Conservation (phyloP, 2,113 vertebrate genomes). For the Tetrao urogallus region DNA sequence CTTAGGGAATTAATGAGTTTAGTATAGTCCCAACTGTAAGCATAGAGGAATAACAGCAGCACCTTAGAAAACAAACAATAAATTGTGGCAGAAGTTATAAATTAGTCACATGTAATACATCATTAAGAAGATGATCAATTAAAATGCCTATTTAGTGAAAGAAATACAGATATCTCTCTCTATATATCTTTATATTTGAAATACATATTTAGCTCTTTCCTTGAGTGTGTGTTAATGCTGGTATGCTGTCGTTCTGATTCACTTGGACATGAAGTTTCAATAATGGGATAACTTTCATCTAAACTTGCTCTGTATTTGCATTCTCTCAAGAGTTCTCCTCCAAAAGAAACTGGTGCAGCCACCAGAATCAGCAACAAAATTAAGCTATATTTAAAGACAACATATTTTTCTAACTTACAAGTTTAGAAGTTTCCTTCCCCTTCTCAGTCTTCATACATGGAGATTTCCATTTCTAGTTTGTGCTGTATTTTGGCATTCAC, state of each 20-base stretch:
- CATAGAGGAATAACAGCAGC: neutral
- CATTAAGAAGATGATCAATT: neutral
- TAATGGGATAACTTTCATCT: conserved; percentile 34
- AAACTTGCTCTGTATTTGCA: conserved; percentile 5
- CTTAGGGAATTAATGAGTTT: neutral
- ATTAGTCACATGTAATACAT: neutral
- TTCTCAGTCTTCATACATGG: neutral
- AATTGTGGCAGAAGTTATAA: neutral
- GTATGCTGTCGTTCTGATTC: neutral
- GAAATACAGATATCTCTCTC: neutral
- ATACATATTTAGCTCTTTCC: neutral
- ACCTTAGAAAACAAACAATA: neutral
- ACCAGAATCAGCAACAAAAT: neutral
- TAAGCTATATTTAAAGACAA: conserved; percentile 5
- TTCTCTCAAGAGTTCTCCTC: neutral
- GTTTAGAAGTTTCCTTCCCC: neutral
- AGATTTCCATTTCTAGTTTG: neutral
- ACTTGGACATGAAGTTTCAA: conserved; percentile 8
- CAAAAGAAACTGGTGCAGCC: neutral
- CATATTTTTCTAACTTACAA: neutral
- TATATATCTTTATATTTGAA: neutral
- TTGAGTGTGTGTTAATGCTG: neutral
- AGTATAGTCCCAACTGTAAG: neutral
- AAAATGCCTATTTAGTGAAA: neutral
- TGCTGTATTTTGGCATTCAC: neutral